Percentiles rank a stretch among this genome's conserved stretches.
These are phyloP conservation scores for Epicampocera succincta DNA, from an alignment of 2,888 invertebrate genomes.

Conservation along the genomic window DNA sequence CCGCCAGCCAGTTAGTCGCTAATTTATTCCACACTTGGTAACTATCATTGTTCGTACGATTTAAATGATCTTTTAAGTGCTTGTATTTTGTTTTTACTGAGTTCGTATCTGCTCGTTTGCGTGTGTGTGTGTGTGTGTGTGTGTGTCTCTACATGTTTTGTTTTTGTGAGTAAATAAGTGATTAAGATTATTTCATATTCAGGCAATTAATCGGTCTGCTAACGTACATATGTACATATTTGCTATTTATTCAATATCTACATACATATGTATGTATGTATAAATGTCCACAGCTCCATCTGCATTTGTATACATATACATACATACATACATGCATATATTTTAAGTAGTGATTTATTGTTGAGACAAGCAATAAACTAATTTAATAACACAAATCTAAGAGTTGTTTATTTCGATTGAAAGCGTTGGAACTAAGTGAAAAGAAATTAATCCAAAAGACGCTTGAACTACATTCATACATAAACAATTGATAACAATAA, in stretches of 20 bases:
- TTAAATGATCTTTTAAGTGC: not conserved
- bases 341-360: slow-evolving; percentile 44
- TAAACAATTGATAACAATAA: too few species aligned
- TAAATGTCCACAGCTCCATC: too few species aligned
- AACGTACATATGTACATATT: slow-evolving; percentile 8
- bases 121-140: too few species aligned
- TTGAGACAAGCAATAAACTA: slow-evolving; percentile 12
- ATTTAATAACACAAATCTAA: too few species aligned
- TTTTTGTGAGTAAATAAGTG: slow-evolving; percentile 24
- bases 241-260: slow-evolving; percentile 21
- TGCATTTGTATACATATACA: too few species aligned
- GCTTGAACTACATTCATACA: not conserved
- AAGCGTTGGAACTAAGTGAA: too few species aligned
- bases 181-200: slow-evolving; percentile 40
- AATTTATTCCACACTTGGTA: slow-evolving; percentile 48
- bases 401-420: not conserved
- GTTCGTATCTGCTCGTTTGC: too few species aligned
- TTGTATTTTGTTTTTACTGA: too few species aligned
- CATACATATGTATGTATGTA: too few species aligned
- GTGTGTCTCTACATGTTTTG: not conserved
- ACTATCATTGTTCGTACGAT: slow-evolving; percentile 7
- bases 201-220: slow-evolving; percentile 9
- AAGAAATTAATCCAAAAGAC: not conserved
- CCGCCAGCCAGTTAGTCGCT: slow-evolving; percentile 44
- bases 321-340: not conserved